Percentiles rank a stretch among this genome's conserved stretches.
Conservation (phyloP, 2,888 invertebrate species). For the Aporophyla nigra region DNA sequence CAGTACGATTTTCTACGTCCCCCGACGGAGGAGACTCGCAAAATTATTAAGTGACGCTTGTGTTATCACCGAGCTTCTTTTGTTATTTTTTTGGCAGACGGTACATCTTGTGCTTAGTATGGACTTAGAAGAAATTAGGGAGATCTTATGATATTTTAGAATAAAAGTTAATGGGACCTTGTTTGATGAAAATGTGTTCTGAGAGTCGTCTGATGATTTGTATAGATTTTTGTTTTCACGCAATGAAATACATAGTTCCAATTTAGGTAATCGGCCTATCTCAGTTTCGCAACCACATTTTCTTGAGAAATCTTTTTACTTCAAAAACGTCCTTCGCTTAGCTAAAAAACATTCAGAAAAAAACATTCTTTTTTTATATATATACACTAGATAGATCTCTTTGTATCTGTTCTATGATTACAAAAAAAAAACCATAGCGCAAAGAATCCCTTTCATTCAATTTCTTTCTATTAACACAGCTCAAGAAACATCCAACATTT, state of each 20-base stretch:
- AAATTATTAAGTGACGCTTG: conserved; percentile 63
- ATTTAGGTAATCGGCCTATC: no score
- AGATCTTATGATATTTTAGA: not conserved
- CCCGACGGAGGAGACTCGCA: conserved; percentile 41
- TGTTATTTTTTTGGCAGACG: conserved; percentile 44
- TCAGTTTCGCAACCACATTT: not conserved
- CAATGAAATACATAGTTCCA: no score
- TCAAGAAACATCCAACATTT: not conserved
- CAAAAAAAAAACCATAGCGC: no score
- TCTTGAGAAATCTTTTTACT: not conserved
- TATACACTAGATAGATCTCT: no score
- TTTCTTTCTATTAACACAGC: no score
- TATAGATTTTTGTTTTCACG: not conserved
- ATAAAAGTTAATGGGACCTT: not conserved
- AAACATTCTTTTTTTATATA: no score
- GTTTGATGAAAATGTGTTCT: not conserved
- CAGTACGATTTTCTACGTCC: conserved; percentile 63
- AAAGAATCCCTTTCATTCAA: not conserved
- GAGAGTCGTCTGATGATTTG: not conserved
- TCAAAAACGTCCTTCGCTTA: not conserved
- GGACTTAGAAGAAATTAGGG: conserved; percentile 7
- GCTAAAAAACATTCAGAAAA: not conserved
- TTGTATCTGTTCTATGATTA: not conserved
- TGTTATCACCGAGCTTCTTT: conserved; percentile 43
- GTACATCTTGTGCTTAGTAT: conserved; percentile 10